phyloP scores from a whole-genome alignment of 2,888 invertebrate genomes.

The Nycteola revayana region DNA sequence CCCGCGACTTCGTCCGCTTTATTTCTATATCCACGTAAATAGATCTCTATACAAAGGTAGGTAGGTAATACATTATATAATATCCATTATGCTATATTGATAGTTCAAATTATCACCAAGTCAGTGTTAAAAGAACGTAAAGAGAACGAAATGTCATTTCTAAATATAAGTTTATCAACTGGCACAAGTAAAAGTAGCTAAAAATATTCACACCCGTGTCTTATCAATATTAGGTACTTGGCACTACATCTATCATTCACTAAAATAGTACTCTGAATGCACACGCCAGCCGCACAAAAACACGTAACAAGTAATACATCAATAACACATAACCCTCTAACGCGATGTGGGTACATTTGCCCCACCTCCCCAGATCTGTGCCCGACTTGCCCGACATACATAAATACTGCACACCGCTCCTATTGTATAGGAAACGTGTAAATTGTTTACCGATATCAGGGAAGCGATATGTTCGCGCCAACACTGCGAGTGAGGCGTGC shows the following conservation, averaged over 20 bases:
- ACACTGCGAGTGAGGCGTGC: conserved; percentile 34
- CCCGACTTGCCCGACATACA: conserved; percentile 16
- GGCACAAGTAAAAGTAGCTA: conserved; percentile 14
- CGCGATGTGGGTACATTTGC: conserved; percentile 24
- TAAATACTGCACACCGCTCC: conserved; percentile 30
- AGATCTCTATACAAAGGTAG: too few relatives aligned
- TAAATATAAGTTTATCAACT: too few relatives aligned
- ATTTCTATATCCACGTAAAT: too few relatives aligned
- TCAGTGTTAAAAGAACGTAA: too few relatives aligned
- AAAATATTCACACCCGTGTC: conserved; percentile 22
- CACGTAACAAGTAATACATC: conserved; percentile 30
- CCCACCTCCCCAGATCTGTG: conserved; percentile 35
- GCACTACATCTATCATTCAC: conserved; percentile 19
- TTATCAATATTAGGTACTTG: conserved; percentile 26
- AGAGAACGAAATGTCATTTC: too few relatives aligned
- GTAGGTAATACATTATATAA: too few relatives aligned
- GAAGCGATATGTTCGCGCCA: conserved; percentile 41
- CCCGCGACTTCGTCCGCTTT: too few relatives aligned
- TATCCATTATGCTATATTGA: too few relatives aligned
- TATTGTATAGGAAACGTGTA: conserved; percentile 42
- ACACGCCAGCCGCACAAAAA: conserved; percentile 19
- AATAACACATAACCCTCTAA: conserved; percentile 31
- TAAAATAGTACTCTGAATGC: conserved; percentile 24
- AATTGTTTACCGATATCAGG: conserved; percentile 52
- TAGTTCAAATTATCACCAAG: too few relatives aligned